These are phyloP conservation scores for Prosopocoilus inquinatus DNA, from an alignment of 2,888 invertebrate species.

Conservation along the genomic window DNA sequence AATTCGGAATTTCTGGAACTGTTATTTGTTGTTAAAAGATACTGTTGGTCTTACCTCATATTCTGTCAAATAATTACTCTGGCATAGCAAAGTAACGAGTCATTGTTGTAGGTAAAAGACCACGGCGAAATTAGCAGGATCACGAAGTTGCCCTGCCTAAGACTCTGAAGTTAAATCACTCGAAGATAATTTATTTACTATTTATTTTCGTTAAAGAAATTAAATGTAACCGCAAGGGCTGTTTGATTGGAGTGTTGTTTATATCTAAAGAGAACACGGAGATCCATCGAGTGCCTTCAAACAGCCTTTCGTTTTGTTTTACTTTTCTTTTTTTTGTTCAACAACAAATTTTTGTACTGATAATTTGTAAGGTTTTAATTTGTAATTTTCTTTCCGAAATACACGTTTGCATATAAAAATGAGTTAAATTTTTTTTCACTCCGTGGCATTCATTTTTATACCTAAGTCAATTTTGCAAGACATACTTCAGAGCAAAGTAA, in stretches of 20 bases:
- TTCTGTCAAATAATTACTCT: too few relatives aligned
- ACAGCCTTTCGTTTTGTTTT: neutral
- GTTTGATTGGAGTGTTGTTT: neutral
- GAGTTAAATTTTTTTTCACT: neutral
- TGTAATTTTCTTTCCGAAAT: constrained; percentile 3
- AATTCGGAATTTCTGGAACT: too few relatives aligned
- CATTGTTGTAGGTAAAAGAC: constrained; percentile 2
- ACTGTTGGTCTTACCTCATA: too few relatives aligned
- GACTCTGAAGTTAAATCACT: too few relatives aligned
- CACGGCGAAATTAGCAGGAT: neutral
- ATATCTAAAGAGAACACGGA: neutral
- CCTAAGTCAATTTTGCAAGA: too few relatives aligned
- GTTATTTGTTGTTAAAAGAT: too few relatives aligned
- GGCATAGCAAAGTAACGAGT: too few relatives aligned
- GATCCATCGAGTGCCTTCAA: neutral
- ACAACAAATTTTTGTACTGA: neutral
- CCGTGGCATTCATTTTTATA: too few relatives aligned
- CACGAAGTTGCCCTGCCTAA: too few relatives aligned
- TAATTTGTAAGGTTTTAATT: neutral
- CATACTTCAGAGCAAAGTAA: too few relatives aligned
- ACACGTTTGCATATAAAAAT: neutral
- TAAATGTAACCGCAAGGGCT: neutral
- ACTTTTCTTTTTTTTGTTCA: neutral
- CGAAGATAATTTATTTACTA: neutral
- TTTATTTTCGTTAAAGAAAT: neutral